These are phyloP conservation scores for Stegodyphus dumicola DNA, from an alignment of 1,140 invertebrate species.

Conservation along the genomic window DNA sequence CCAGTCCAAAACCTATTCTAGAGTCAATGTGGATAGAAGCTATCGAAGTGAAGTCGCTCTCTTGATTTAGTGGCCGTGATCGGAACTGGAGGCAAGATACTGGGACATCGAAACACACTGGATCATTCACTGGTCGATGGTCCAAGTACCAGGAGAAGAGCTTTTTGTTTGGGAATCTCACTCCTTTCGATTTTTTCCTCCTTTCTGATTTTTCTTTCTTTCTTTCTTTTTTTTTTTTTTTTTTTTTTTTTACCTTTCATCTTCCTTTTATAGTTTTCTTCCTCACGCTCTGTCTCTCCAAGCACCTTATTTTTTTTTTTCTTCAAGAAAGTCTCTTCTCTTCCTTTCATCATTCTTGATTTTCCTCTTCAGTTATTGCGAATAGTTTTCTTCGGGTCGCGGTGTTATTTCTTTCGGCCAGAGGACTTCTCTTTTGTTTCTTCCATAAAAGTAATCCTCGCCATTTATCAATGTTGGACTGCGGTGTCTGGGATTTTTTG, in stretches of 20 bases:
- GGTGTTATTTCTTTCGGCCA: conserved; percentile 48
- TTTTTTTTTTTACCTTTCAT: conserved; percentile 37
- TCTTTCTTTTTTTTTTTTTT: conserved; percentile 23
- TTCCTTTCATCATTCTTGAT: conserved; percentile 60
- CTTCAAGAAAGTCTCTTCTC: conserved; percentile 33
- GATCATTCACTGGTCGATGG: conserved; percentile 55
- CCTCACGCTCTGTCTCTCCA: conserved; percentile 57
- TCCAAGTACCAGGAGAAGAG: conserved; percentile 40
- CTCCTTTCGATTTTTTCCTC: background rate
- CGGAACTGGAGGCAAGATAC: conserved; percentile 59
- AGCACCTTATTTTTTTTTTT: conserved; percentile 33
- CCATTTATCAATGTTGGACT: conserved; percentile 59
- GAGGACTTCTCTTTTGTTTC: conserved; percentile 56
- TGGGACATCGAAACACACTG: conserved; percentile 54
- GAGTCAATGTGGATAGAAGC: conserved; percentile 47
- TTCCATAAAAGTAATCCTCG: conserved; percentile 60
- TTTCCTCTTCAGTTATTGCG: conserved; percentile 61
- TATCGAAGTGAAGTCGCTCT: conserved; percentile 54
- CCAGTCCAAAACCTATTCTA: conserved; percentile 37
- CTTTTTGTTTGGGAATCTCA: conserved; percentile 40
- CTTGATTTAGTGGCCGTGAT: conserved; percentile 60
- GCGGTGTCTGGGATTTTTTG: conserved; percentile 43
- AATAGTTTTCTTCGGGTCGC: conserved; percentile 57
- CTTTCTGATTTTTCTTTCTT: conserved; percentile 11
- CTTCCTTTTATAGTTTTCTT: conserved; percentile 46